Evolutionary conservation across 2,888 invertebrate species (phyloP).

Genomic region (Tryphoninae sp.): DNA sequence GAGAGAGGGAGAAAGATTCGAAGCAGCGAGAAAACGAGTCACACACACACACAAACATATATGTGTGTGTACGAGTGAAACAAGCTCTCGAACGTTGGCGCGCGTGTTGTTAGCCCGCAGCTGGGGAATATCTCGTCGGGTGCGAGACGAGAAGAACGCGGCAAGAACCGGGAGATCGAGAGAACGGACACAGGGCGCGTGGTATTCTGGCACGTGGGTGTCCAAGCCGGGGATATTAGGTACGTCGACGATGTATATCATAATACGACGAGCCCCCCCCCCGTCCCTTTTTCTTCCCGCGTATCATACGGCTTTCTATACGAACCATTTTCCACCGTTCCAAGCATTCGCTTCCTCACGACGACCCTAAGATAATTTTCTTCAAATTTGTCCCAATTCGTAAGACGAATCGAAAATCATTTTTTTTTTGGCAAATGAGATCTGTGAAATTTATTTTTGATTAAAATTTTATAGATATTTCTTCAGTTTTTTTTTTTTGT

Average conservation of each 20-base stretch:
- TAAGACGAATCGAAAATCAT: too few relatives aligned
- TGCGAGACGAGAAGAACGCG: slow-evolving; percentile 35
- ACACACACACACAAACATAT: not conserved
- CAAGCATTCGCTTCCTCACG: too few relatives aligned
- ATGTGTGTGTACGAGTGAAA: not conserved
- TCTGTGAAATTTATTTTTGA: too few relatives aligned
- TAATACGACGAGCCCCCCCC: slow-evolving; percentile 52
- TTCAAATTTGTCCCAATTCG: too few relatives aligned
- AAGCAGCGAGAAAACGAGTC: slow-evolving; percentile 14
- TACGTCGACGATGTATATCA: slow-evolving; percentile 60
- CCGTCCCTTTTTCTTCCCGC: slow-evolving; percentile 9
- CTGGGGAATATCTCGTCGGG: slow-evolving; percentile 43
- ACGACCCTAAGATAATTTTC: too few relatives aligned
- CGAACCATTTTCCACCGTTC: too few relatives aligned
- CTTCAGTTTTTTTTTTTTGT: too few relatives aligned
- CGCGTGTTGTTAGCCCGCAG: slow-evolving; percentile 59
- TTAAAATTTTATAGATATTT: too few relatives aligned
- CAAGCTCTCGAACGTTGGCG: slow-evolving; percentile 27
- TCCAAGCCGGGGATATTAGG: slow-evolving; percentile 53
- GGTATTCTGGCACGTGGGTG: slow-evolving; percentile 62
- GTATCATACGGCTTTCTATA: not conserved
- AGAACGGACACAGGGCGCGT: slow-evolving; percentile 47
- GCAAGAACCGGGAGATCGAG: slow-evolving; percentile 2
- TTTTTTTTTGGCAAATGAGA: too few relatives aligned
- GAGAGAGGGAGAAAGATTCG: not conserved